Conservation (phyloP, 2,888 invertebrate genomes). For the Dryococelus australis region DNA sequence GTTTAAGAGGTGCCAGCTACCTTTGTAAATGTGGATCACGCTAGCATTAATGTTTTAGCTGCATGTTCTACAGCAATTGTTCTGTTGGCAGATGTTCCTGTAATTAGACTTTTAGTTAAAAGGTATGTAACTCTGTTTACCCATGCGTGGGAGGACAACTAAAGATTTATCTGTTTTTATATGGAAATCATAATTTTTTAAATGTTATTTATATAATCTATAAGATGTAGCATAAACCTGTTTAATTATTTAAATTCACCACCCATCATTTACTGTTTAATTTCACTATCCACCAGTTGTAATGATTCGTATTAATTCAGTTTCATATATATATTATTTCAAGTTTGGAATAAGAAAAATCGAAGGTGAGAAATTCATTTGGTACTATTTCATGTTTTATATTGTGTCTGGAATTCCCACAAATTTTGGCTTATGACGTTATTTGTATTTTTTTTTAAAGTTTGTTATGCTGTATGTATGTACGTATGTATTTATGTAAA, state of each 20-base stretch:
- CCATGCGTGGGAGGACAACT: background rate
- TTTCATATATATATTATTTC: too few species aligned
- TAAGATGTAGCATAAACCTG: background rate
- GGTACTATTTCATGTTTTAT: too few species aligned
- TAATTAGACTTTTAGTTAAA: background rate
- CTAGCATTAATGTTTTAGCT: background rate
- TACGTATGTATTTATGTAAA: slow-evolving; percentile 5
- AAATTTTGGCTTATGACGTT: background rate
- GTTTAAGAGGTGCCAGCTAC: background rate
- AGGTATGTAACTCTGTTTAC: background rate
- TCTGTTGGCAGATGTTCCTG: background rate
- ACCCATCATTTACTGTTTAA: background rate
- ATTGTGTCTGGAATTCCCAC: background rate
- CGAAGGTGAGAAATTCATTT: too few species aligned
- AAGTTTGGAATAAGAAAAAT: too few species aligned
- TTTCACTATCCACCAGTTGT: background rate
- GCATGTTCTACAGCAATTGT: background rate
- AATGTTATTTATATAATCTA: background rate
- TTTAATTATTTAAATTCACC: background rate
- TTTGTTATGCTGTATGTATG: background rate
- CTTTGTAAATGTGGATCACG: background rate
- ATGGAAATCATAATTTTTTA: background rate
- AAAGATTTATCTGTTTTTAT: background rate
- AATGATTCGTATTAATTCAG: background rate
- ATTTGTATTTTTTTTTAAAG: too few species aligned